A percentile compares a stretch with the other conserved stretches of the same genome.
Conservation (phyloP, 2,113 vertebrate genomes). For the Barbus barbus region DNA sequence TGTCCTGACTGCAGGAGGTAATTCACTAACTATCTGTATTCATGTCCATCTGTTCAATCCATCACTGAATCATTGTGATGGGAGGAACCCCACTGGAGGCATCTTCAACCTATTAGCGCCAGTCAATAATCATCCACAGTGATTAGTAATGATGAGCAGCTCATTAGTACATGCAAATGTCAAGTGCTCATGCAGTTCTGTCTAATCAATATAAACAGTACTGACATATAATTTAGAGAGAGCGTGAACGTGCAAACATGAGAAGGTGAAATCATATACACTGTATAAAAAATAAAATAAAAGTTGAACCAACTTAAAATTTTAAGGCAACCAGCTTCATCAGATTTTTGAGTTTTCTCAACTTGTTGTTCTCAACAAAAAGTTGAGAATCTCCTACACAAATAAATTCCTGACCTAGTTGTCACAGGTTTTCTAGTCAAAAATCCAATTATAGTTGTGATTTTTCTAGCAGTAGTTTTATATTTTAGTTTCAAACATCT, state of each 20-base stretch:
- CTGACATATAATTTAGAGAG: slow-evolving; percentile 38
- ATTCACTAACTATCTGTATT: slow-evolving; percentile 9
- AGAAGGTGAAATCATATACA: not conserved
- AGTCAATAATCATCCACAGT: slow-evolving; percentile 83
- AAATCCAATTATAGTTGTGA: no score
- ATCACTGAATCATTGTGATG: slow-evolving; percentile 75
- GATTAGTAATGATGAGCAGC: slow-evolving; percentile 84
- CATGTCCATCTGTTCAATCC: slow-evolving; percentile 63
- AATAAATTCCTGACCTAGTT: no score
- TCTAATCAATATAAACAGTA: slow-evolving; percentile 45
- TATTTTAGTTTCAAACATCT: no score
- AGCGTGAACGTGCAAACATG: not conserved
- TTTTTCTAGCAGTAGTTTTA: no score
- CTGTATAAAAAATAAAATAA: no score
- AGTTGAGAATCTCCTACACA: no score
- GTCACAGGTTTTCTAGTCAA: not conserved
- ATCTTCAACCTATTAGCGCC: slow-evolving; percentile 77
- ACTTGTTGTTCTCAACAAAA: no score
- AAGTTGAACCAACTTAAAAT: no score
- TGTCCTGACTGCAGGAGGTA: not conserved
- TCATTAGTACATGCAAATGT: slow-evolving; percentile 82
- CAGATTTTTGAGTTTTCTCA: no score
- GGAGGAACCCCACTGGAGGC: slow-evolving; percentile 75
- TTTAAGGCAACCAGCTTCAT: no score
- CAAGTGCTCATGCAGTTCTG: slow-evolving; percentile 72